Percentiles rank a stretch among this genome's conserved stretches.
Evolutionary conservation across 1,140 invertebrate species (phyloP).

Genomic region (Melitaea cinxia): DNA sequence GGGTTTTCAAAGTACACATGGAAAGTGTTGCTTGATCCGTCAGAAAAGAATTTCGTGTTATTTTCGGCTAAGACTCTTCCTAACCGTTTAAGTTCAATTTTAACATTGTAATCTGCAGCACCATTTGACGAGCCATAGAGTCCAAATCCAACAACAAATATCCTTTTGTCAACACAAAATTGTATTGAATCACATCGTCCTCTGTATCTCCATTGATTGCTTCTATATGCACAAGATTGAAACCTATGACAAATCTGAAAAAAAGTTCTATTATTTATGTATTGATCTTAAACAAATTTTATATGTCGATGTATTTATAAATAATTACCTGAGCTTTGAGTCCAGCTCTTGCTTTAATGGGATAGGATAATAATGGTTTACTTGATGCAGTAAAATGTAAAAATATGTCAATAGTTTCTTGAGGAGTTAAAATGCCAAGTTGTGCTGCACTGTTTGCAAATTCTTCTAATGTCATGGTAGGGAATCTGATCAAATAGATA

Average conservation of each 20-base stretch:
- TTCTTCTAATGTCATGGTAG: conserved; percentile 94
- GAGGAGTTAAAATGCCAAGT: conserved; percentile 92
- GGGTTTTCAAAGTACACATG: conserved; percentile 96
- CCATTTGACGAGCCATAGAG: conserved; percentile 96
- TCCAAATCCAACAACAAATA: conserved; percentile 96
- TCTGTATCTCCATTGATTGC: conserved; percentile 97
- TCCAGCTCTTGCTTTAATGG: conserved; percentile 90
- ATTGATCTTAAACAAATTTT: too few relatives aligned
- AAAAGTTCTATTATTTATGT: background rate
- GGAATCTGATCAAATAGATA: conserved; percentile 92
- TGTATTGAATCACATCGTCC: conserved; percentile 96
- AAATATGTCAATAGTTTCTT: conserved; percentile 96
- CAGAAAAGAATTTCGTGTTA: conserved; percentile 95
- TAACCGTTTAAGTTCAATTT: conserved; percentile 93
- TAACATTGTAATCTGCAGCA: conserved; percentile 94
- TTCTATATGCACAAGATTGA: conserved; percentile 97
- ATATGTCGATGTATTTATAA: too few relatives aligned
- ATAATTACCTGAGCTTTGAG: conserved; percentile 91
- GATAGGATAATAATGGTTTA: conserved; percentile 92
- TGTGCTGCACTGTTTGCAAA: conserved; percentile 96
- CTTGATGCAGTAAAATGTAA: conserved; percentile 92
- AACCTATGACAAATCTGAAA: conserved; percentile 95
- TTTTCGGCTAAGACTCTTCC: conserved; percentile 93
- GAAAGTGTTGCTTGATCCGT: conserved; percentile 96
- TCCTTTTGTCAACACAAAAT: conserved; percentile 95